Conservation (phyloP, 2,113 vertebrate species). For the Leptocoma aspasia region DNA sequence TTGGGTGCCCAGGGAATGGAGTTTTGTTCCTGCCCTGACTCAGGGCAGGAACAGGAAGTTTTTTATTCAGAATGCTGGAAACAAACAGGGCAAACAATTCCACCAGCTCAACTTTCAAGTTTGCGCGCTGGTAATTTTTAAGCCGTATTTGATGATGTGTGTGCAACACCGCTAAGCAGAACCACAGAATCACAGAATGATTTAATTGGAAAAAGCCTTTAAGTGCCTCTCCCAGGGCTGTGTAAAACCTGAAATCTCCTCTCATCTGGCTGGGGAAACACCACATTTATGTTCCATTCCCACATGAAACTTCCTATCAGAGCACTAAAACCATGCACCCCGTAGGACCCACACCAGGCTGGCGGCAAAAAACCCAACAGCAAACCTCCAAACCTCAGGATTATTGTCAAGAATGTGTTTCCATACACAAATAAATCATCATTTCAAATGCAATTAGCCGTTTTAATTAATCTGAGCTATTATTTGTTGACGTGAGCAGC, state of each 20-base stretch:
- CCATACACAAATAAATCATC: background rate
- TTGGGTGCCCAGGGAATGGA: background rate
- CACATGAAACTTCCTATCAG: background rate
- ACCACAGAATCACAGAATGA: background rate
- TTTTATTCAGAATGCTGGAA: background rate
- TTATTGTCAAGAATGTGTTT: background rate
- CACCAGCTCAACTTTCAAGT: background rate
- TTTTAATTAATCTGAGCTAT: constrained; percentile 1
- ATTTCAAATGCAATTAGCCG: background rate
- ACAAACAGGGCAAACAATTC: background rate
- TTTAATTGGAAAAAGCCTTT: background rate
- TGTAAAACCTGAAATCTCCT: background rate
- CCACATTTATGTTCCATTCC: background rate
- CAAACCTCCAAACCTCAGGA: background rate
- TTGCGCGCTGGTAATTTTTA: background rate
- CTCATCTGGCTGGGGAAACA: background rate
- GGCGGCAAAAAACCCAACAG: background rate
- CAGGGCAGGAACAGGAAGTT: background rate
- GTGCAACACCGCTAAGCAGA: background rate
- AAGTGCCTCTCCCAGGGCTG: background rate
- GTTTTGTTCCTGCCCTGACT: background rate
- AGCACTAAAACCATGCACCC: background rate
- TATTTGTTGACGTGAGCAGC: constrained; percentile 6
- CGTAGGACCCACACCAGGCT: background rate
- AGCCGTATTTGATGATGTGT: accelerated